A percentile compares a stretch with the other conserved stretches of the same genome.
Conservation (phyloP, 2,113 vertebrate species). For the Xyliphius kryptos region DNA sequence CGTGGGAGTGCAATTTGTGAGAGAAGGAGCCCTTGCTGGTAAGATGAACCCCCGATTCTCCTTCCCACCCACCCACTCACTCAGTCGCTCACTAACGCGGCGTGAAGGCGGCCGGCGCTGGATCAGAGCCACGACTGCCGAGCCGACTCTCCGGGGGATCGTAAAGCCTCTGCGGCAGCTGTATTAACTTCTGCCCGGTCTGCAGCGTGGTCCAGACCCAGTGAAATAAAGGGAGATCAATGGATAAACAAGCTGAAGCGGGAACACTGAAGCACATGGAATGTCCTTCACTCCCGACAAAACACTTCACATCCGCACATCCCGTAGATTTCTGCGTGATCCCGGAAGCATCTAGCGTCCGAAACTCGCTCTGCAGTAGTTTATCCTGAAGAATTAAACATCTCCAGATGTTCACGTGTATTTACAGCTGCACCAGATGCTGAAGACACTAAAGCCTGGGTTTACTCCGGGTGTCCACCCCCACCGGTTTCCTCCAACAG, state of each 20-base stretch:
- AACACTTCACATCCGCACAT: conserved; percentile 24
- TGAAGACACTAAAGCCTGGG: too few relatives aligned
- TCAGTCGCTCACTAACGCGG: too few relatives aligned
- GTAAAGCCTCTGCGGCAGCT: conserved; percentile 40
- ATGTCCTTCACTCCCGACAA: conserved; percentile 18
- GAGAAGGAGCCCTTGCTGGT: conserved; percentile 32
- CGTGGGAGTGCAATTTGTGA: conserved; percentile 33
- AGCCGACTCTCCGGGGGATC: conserved; percentile 25
- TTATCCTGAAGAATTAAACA: too few relatives aligned
- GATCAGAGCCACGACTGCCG: conserved; percentile 31
- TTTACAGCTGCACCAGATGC: too few relatives aligned
- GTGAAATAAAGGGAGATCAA: conserved; percentile 7
- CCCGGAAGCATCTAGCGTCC: conserved; percentile 15
- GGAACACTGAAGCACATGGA: conserved; percentile 30
- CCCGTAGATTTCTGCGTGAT: conserved; percentile 18
- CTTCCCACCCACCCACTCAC: conserved; percentile 42
- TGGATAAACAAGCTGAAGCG: conserved; percentile 28
- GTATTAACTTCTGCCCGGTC: conserved; percentile 39
- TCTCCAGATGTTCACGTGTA: too few relatives aligned
- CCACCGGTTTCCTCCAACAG: too few relatives aligned
- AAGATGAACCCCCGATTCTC: conserved; percentile 40
- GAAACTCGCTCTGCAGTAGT: neutral
- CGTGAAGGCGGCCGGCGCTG: conserved; percentile 19
- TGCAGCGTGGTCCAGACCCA: conserved; percentile 26
- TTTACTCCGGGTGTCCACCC: too few relatives aligned